A percentile compares a stretch with the other conserved stretches of the same genome.
Conservation (phyloP, 2,113 vertebrate species). For the Elephas maximus region DNA sequence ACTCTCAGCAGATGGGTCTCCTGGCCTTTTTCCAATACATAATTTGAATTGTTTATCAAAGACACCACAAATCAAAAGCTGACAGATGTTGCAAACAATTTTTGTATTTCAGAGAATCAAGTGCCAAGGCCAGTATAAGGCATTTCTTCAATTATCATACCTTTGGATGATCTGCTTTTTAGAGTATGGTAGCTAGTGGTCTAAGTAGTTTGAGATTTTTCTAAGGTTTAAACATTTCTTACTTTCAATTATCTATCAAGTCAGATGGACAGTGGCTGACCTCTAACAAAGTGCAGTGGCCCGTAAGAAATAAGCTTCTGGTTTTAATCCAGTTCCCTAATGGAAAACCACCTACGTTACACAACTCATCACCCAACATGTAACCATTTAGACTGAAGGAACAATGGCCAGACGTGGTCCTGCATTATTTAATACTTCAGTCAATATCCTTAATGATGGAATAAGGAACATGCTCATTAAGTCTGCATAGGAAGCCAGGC, state of each 20-base stretch:
- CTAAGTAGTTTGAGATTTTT: neutral
- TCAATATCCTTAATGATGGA: neutral
- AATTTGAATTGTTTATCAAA: conserved; percentile 62
- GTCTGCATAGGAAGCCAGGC: neutral
- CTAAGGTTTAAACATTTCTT: conserved; percentile 3
- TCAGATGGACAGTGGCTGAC: conserved; percentile 2
- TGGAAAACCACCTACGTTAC: neutral
- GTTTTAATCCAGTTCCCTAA: conserved; percentile 63
- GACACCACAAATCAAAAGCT: conserved; percentile 64
- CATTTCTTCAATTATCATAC: neutral
- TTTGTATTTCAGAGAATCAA: conserved; percentile 54
- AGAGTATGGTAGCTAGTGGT: neutral
- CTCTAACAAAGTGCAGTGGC: conserved; percentile 25
- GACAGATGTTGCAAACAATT: conserved; percentile 25
- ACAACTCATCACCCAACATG: neutral
- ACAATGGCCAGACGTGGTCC: neutral
- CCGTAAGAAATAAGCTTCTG: conserved; percentile 11
- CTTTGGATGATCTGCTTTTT: conserved; percentile 6
- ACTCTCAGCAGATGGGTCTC: conserved; percentile 85
- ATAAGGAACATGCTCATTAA: neutral
- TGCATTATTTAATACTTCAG: neutral
- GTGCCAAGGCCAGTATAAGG: neutral
- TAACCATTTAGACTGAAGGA: neutral
- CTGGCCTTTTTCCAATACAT: conserved; percentile 85
- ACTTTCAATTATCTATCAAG: neutral